Evolutionary conservation across 2,888 invertebrate genomes (phyloP).

Genomic region (Oxystoma pomonae): DNA sequence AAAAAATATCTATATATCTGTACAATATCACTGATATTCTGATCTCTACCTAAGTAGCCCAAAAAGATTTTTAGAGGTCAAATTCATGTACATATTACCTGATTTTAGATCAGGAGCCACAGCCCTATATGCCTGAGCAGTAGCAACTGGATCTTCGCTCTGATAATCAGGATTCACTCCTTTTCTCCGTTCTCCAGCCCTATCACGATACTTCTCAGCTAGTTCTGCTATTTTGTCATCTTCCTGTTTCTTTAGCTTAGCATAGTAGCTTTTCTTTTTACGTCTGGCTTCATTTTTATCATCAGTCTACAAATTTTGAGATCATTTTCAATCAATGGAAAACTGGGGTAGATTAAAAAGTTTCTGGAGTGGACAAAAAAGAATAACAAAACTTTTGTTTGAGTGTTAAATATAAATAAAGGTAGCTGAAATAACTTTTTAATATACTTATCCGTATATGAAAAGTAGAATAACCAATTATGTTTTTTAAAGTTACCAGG

Average conservation of each 20-base stretch:
- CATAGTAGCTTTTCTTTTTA: slow-evolving; percentile 94
- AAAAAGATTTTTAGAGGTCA: not conserved
- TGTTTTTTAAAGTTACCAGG: too few species aligned
- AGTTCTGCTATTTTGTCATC: slow-evolving; percentile 92
- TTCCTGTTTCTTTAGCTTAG: slow-evolving; percentile 89
- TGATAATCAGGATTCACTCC: slow-evolving; percentile 79
- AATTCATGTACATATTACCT: too few species aligned
- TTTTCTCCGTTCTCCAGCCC: slow-evolving; percentile 74
- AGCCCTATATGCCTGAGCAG: slow-evolving; percentile 68
- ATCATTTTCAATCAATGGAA: too few species aligned
- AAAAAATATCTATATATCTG: not conserved
- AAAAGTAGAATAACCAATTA: too few species aligned
- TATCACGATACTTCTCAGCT: slow-evolving; percentile 88
- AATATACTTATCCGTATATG: too few species aligned
- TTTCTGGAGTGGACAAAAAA: too few species aligned
- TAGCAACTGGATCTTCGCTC: slow-evolving; percentile 78
- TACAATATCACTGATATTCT: too few species aligned
- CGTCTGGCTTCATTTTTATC: slow-evolving; percentile 80
- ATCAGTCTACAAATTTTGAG: slow-evolving; percentile 50
- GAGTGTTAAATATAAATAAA: too few species aligned
- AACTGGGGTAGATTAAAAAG: too few species aligned
- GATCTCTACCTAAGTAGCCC: not conserved
- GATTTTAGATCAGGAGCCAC: slow-evolving; percentile 96
- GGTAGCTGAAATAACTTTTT: too few species aligned
- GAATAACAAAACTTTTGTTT: too few species aligned